Base-by-base conservation (phyloP, 2,113 vertebrate species). In the Pseudorectes ferrugineus region DNA sequence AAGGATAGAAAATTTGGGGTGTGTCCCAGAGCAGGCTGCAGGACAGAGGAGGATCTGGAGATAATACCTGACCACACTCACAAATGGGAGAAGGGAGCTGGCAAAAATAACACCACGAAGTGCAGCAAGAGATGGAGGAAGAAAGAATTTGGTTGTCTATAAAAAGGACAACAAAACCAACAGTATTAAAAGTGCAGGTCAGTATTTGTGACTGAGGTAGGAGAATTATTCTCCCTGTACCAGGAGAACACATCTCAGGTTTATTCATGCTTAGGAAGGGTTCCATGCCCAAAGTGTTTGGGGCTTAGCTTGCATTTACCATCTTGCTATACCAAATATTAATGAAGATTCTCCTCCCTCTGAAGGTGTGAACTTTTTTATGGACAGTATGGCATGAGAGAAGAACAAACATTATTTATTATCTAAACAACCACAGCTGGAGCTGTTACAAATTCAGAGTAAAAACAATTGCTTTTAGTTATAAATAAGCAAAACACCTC, bases 31-130 rank as follows among this genome's bases (percentile, higher is more conserved):
- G 40, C 33, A 57, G n/a, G 46, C n/a, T 62, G 59, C 54, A 31
- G 51, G 29, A 54, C 26, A 38, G 14, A 31, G 42, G 10, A 45
- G 3, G 13, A 36, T 13, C 13, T 42, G 72, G 28, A 54, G 16
- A 9, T 40, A 12, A 85, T 1, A 21, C 11, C 6, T 2, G 26
- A 51, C 7, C 31, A 61, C 20, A 4, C 0, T 36, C 12, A 33
- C 0, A 0, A 26, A 14, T 8, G 11, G 59, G n/a, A 57, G 29
- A 28, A 40, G 28, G 24, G 6, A 25, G 5, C 61, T 61, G 40
- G 43, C 1, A 4, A 82, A 63, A 71, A 9, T 4, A 46, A 23
- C 17, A 42, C 9, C 28, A 45, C 6, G 2, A 68, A 65, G 6
- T 6, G 15, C n/a, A 52, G 20, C 31, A 45, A 9, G 33, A 63